phyloP scores from a whole-genome alignment of 1,140 invertebrate species.

The Campoletis sonorensis region DNA sequence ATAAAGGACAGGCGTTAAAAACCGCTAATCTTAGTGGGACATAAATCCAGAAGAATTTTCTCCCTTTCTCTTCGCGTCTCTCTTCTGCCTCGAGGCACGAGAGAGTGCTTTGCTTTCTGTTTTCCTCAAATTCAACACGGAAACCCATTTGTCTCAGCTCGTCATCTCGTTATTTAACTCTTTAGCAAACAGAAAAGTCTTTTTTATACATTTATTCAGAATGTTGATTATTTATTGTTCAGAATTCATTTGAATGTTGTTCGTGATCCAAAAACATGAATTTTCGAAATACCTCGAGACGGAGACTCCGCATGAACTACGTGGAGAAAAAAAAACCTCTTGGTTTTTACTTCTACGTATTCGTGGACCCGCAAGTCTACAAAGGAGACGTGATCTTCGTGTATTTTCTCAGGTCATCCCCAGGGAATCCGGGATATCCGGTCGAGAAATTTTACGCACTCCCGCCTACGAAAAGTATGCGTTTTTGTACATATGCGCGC shows the following conservation, averaged over 20 bases:
- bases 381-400: conserved; percentile 49
- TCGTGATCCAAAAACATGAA: conserved; percentile 64
- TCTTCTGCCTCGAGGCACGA: conserved; percentile 49
- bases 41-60: conserved; percentile 17
- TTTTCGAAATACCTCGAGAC: conserved; percentile 55
- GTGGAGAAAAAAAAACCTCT: neutral
- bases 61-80: conserved; percentile 42
- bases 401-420: conserved; percentile 65
- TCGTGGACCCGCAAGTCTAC: conserved; percentile 49
- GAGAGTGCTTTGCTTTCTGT: conserved; percentile 14
- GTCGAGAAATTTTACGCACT: conserved; percentile 40
- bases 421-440: conserved; percentile 38
- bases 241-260: too few relatives aligned
- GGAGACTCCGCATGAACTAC: neutral
- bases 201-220: conserved; percentile 40
- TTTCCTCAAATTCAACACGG: conserved; percentile 10
- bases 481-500: neutral
- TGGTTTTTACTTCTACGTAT: neutral
- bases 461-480: conserved; percentile 9
- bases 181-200: conserved; percentile 23
- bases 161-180: conserved; percentile 36
- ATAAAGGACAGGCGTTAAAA: conserved; percentile 62
- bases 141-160: conserved; percentile 45
- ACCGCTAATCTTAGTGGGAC: conserved; percentile 69
- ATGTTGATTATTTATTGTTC: too few relatives aligned